These are phyloP conservation scores for Nyctereutes procyonoides DNA, from an alignment of 2,113 vertebrate genomes.

Conservation along the genomic window DNA sequence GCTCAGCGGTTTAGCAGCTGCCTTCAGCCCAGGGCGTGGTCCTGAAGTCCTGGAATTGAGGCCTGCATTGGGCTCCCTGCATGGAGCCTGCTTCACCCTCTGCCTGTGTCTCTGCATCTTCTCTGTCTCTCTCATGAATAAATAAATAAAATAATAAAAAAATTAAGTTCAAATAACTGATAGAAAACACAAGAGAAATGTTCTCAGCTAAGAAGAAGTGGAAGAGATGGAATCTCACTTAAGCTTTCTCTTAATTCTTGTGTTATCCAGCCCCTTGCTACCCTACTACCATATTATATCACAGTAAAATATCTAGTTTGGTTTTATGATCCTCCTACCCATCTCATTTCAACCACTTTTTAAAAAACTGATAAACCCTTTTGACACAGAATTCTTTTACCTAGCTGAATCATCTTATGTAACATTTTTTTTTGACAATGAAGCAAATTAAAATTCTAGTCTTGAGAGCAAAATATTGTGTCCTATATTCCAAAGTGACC, in stretches of 20 bases:
- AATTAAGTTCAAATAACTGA: neutral
- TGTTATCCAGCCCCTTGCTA: neutral
- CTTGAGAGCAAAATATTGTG: constrained; percentile 21
- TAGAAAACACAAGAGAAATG: neutral
- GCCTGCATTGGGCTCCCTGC: no score
- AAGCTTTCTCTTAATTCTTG: neutral
- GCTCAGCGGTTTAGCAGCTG: no score
- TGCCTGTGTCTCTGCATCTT: no score
- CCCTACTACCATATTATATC: neutral
- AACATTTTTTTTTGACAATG: neutral
- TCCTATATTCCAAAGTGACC: neutral
- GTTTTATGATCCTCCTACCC: neutral
- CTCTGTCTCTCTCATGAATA: no score
- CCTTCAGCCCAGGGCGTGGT: no score
- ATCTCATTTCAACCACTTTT: neutral
- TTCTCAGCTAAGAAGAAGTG: neutral
- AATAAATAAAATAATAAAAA: no score
- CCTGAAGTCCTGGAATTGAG: no score
- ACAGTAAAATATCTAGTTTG: constrained; percentile 19
- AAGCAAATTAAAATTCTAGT: constrained; percentile 20
- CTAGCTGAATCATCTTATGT: constrained; percentile 40
- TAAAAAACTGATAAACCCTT: neutral
- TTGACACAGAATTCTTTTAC: neutral
- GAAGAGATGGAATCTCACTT: neutral
- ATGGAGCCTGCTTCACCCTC: no score